phyloP scores from a whole-genome alignment of 2,113 vertebrate genomes.

The Microcebus murinus region DNA sequence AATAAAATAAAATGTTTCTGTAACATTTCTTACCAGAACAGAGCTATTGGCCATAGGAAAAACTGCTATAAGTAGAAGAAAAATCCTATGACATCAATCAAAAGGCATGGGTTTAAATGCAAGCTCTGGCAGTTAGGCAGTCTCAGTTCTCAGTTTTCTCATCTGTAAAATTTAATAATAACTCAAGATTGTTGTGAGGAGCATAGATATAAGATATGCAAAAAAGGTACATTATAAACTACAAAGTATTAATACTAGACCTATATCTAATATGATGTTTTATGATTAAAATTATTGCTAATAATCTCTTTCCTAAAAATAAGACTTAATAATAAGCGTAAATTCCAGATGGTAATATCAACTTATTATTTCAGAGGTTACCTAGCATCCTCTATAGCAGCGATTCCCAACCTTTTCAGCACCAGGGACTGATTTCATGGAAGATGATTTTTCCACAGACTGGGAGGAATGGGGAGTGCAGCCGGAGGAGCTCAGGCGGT shows the following conservation, averaged over 20 bases:
- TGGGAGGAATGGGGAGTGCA: too few relatives aligned
- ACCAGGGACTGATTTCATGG: too few relatives aligned
- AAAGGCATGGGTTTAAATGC: neutral
- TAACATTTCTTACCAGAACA: constrained; percentile 26
- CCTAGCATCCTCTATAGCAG: neutral
- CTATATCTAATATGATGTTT: neutral
- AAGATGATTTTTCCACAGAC: too few relatives aligned
- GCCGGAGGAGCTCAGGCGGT: too few relatives aligned
- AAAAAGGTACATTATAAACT: neutral
- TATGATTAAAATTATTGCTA: neutral
- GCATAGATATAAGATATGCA: neutral
- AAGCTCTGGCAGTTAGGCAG: neutral
- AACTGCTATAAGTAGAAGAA: neutral
- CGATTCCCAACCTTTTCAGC: too few relatives aligned
- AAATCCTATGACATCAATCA: neutral
- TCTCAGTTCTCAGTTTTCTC: neutral
- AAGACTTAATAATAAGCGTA: neutral
- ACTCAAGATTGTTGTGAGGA: neutral
- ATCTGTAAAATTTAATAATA: neutral
- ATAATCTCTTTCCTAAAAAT: neutral
- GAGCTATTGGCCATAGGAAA: neutral
- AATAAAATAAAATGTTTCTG: neutral
- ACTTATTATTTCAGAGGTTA: neutral
- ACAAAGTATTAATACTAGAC: neutral
- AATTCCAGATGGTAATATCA: neutral